A percentile compares a stretch with the other conserved stretches of the same genome.
Evolutionary conservation across 1,140 invertebrate genomes (phyloP).

Genomic region (Lycorma delicatula): DNA sequence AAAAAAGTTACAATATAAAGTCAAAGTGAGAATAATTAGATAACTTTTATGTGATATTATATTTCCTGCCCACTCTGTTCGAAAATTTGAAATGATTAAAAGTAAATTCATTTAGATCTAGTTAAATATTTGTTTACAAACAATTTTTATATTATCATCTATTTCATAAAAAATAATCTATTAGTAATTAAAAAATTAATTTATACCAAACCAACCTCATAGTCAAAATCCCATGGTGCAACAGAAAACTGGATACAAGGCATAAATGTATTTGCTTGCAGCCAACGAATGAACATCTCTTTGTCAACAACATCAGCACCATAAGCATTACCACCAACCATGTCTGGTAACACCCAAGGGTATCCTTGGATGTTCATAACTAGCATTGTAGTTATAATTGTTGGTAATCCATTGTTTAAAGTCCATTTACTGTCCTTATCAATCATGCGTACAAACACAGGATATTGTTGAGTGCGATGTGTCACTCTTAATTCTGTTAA

Average conservation of each 20-base stretch:
- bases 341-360: constrained; percentile 76
- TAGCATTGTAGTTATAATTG: constrained; percentile 69
- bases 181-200: too few species aligned
- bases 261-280: constrained; percentile 79
- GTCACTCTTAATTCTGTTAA: constrained; percentile 36
- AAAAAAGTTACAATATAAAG: too few species aligned
- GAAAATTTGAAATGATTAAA: too few species aligned
- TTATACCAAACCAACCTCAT: too few species aligned
- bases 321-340: constrained; percentile 86
- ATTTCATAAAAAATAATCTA: too few species aligned
- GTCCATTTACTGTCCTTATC: constrained; percentile 77
- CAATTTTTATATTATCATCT: too few species aligned
- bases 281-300: constrained; percentile 85
- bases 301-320: constrained; percentile 46
- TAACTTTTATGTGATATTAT: too few species aligned
- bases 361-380: constrained; percentile 79
- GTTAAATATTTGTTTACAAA: too few species aligned
- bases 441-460: constrained; percentile 79
- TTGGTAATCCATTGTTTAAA: constrained; percentile 63
- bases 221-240: constrained; percentile 77
- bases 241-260: constrained; percentile 82
- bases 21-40: too few species aligned
- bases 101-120: too few species aligned
- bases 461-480: constrained; percentile 59
- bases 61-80: too few species aligned